phyloP scores from a whole-genome alignment of 92 coral and sea anemone species.

The Zoanthus sociatus region DNA sequence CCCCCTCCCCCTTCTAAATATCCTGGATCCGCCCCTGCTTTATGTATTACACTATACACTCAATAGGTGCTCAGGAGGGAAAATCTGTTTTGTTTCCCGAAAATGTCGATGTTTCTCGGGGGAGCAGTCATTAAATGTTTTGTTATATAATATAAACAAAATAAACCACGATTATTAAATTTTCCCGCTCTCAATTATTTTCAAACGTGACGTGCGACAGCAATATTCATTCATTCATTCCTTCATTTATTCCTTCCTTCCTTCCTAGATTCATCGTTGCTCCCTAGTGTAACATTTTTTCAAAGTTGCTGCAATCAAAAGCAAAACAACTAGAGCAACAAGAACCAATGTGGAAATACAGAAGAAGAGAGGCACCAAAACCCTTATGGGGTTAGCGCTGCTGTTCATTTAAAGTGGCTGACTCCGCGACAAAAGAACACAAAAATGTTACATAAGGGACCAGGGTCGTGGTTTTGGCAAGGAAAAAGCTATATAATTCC shows the following conservation, averaged over 20 bases:
- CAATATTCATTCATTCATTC: neutral
- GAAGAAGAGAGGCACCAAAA: neutral
- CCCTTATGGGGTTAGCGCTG: slow-evolving; percentile 20
- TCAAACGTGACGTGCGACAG: too few relatives aligned
- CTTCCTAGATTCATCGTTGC: neutral
- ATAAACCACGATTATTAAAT: too few relatives aligned
- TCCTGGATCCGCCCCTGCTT: too few relatives aligned
- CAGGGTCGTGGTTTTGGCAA: slow-evolving; percentile 21
- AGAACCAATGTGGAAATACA: slow-evolving; percentile 13
- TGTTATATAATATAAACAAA: too few relatives aligned
- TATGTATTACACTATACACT: too few relatives aligned
- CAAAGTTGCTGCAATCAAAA: slow-evolving; percentile 17
- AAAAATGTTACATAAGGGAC: slow-evolving; percentile 23
- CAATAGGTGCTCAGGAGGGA: too few relatives aligned
- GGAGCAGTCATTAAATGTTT: too few relatives aligned
- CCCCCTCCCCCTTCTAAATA: too few relatives aligned
- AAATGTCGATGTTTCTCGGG: too few relatives aligned
- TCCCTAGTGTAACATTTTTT: slow-evolving; percentile 7
- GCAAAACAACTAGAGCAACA: slow-evolving; percentile 5
- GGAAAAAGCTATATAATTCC: slow-evolving; percentile 23
- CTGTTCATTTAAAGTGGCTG: slow-evolving; percentile 9
- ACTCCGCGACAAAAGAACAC: neutral
- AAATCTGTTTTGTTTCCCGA: too few relatives aligned
- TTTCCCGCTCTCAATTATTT: too few relatives aligned
- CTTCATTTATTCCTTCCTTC: neutral